Conservation (phyloP, 2,797 vertebrate genomes). For the Serranus cabrilla region DNA sequence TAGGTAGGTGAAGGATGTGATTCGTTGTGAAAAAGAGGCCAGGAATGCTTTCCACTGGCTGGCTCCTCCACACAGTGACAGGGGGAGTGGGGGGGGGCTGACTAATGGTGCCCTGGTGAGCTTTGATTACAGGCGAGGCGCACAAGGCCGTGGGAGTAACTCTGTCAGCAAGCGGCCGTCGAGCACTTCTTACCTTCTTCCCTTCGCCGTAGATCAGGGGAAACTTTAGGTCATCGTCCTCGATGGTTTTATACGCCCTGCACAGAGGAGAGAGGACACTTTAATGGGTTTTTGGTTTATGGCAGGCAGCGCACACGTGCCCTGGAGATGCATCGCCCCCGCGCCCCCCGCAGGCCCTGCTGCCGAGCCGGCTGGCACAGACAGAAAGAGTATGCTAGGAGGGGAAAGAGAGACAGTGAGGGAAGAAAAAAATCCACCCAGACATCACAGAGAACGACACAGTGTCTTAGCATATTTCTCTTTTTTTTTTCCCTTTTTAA, state of each 20-base stretch:
- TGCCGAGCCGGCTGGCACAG: constrained; percentile 41
- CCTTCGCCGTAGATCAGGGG: constrained; percentile 99
- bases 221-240: constrained; percentile 99
- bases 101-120: constrained; percentile 55
- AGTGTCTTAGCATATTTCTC: constrained; percentile 22
- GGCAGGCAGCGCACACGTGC: constrained; percentile 41
- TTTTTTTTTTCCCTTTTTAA: constrained; percentile 11
- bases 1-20: constrained; percentile 21
- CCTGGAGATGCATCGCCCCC: constrained; percentile 40
- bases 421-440: constrained; percentile 13
- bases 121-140: constrained; percentile 62
- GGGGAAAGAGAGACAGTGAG: constrained; percentile 6
- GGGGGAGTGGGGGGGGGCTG: constrained; percentile 7
- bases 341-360: constrained; percentile 20
- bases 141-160: constrained; percentile 56
- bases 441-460: constrained; percentile 39
- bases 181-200: constrained; percentile 91
- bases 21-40: constrained; percentile 30
- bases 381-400: constrained; percentile 20
- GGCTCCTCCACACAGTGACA: constrained; percentile 30
- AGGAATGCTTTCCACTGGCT: constrained; percentile 38
- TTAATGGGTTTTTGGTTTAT: constrained; percentile 69
- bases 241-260: constrained; percentile 99
- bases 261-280: constrained; percentile 62
- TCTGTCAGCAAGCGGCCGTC: constrained; percentile 43